Conservation (phyloP, 2,797 vertebrate species). For the Buceros bicornis region DNA sequence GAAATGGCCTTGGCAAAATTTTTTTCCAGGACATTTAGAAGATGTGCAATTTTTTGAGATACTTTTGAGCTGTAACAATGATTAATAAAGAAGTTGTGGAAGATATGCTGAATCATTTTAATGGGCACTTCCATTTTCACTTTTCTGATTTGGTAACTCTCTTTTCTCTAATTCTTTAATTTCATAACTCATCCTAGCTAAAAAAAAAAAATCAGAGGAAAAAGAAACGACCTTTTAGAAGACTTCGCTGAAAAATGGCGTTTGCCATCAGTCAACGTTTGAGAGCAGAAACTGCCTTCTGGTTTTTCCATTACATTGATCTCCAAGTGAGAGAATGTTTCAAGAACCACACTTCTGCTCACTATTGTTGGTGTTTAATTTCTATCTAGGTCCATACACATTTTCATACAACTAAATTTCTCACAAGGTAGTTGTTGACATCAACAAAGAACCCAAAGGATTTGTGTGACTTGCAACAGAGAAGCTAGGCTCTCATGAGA, state of each 20-base stretch:
- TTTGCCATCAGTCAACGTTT: background rate
- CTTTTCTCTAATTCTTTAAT: background rate
- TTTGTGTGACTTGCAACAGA: background rate
- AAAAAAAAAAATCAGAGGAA: background rate
- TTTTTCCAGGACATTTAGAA: background rate
- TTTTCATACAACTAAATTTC: background rate
- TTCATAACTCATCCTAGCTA: background rate
- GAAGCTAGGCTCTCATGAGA: background rate
- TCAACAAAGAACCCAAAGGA: background rate
- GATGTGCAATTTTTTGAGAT: background rate
- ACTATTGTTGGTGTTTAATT: background rate
- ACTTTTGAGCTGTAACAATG: background rate
- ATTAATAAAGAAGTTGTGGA: background rate
- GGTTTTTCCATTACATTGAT: background rate
- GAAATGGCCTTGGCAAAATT: conserved; percentile 4
- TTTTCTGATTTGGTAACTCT: background rate
- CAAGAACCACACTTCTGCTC: background rate
- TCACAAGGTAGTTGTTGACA: background rate
- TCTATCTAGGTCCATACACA: background rate
- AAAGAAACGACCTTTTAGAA: background rate
- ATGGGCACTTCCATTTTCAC: background rate
- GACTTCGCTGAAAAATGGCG: background rate
- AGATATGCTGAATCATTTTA: background rate
- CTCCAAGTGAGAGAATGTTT: background rate
- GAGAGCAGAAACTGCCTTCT: background rate